phyloP scores from a whole-genome alignment of 2,797 vertebrate species.

The Cossypha niveicapilla region DNA sequence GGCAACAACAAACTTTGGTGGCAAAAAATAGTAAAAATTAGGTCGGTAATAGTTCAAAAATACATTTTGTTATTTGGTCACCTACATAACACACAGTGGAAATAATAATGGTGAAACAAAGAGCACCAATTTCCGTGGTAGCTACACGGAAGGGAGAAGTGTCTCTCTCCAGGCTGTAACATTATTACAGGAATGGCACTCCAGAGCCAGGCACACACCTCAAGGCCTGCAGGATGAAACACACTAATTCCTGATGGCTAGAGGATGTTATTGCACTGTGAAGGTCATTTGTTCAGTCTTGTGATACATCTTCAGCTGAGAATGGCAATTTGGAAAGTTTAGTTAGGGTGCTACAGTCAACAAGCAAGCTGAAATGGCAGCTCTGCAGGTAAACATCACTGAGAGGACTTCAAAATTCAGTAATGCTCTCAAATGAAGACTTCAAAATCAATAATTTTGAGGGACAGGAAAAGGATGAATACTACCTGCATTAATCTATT shows the following conservation, averaged over 20 bases:
- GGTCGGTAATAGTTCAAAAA: neutral
- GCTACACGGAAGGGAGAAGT: neutral
- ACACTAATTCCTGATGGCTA: constrained; percentile 37
- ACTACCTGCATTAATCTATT: neutral
- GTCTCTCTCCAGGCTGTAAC: neutral
- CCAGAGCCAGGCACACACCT: neutral
- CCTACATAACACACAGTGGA: neutral
- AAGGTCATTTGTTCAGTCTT: constrained; percentile 47
- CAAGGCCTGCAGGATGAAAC: constrained; percentile 11
- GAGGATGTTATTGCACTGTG: constrained; percentile 15
- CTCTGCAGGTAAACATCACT: neutral
- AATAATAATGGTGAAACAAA: neutral
- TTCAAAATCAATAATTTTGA: neutral
- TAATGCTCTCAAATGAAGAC: neutral
- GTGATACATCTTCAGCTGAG: constrained; percentile 8
- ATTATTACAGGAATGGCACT: neutral
- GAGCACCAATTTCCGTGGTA: neutral
- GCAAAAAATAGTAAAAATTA: neutral
- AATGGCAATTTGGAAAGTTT: constrained; percentile 43
- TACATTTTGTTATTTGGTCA: neutral
- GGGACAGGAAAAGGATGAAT: neutral
- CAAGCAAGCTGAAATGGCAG: neutral
- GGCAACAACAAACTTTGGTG: neutral
- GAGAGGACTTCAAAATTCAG: neutral
- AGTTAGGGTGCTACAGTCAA: neutral